phyloP scores from a whole-genome alignment of 2,797 vertebrate species.

The Phyllotis vaccarum region DNA sequence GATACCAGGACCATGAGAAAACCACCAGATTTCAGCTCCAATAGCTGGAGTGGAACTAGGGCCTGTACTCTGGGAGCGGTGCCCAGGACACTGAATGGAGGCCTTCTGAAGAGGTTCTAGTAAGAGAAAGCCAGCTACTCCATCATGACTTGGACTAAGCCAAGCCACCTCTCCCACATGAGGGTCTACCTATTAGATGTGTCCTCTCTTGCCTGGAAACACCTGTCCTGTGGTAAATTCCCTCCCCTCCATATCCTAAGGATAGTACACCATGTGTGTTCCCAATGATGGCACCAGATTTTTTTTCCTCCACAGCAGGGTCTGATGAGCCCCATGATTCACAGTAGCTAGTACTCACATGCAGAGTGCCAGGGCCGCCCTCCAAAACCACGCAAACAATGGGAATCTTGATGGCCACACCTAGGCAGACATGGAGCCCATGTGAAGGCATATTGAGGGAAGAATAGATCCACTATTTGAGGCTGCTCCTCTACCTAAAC shows the following conservation, averaged over 20 bases:
- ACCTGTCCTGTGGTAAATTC: not conserved
- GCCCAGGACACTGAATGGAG: not conserved
- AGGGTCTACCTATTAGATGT: fast-evolving
- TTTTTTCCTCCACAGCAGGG: not conserved
- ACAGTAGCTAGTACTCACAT: conserved; percentile 10
- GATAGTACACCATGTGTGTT: not conserved
- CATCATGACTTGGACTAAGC: too few relatives aligned
- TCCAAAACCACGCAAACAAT: conserved; percentile 96
- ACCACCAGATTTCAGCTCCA: not conserved
- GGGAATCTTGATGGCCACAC: conserved; percentile 92
- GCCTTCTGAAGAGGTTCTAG: not conserved
- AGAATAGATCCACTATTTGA: not conserved
- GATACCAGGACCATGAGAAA: not conserved
- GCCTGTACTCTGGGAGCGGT: too few relatives aligned
- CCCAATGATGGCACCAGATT: fast-evolving
- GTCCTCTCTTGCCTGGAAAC: not conserved
- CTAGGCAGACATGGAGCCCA: conserved; percentile 83
- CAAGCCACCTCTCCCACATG: fast-evolving
- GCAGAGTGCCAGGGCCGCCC: conserved; percentile 88
- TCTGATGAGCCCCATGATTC: fast-evolving
- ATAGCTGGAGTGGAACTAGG: not conserved
- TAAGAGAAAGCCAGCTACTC: not conserved
- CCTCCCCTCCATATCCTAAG: not conserved
- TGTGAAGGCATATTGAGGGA: fast-evolving
- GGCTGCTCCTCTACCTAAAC: not conserved